Evolutionary conservation across 2,888 invertebrate genomes (phyloP), one percentile per base, ranked within the genome.

Genomic region (Amblyjoppa proteus): DNA sequence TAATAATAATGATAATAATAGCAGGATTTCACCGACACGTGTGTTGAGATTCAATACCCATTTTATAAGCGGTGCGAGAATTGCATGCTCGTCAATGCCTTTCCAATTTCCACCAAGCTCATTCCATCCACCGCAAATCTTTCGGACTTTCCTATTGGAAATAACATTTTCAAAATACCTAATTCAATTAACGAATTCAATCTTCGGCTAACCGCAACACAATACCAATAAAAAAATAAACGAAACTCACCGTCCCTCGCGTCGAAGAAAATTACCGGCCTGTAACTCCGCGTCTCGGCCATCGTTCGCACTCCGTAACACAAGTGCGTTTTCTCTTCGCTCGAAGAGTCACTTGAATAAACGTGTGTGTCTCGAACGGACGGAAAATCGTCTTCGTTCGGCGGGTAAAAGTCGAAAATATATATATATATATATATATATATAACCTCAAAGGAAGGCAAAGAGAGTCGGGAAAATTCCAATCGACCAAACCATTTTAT

Each of bases 401-500:
- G 25, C 13, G 25, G 28, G 28, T 28, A 28, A 58, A 58, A 58
- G 28, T 25, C 11, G 56, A 20, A 25, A 58, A 58, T 25, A 25
- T 20, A 58, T 13, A 61, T 25, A 61, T 25, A 61, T 11, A 61
- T n/a, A 11, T 6, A 16, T 31, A 28, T 16, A 61, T 31, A 31
- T 61, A 31, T 31, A 31, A 31, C 31, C 5, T 61, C 5, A 31
- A 31, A 53, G 73, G 34, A 56, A 56, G 11, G 34, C n/a, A 34
- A 64, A 34, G 38, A 20, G 34, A 16, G 31, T 76, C 51, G 51
- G 66, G 66, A 76, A 76, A 76, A 76, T 66, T 76, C 66, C 51
- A 28, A 53, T 25, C 38, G 66, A 41, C 74, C 78, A 38, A 77
- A 74, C 66, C 74, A 74, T 77, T 83, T 83, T 79, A 83, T 61